A percentile compares a stretch with the other conserved stretches of the same genome.
phyloP scores from a whole-genome alignment of 2,113 vertebrate species.

The Vanacampus margaritifer region DNA sequence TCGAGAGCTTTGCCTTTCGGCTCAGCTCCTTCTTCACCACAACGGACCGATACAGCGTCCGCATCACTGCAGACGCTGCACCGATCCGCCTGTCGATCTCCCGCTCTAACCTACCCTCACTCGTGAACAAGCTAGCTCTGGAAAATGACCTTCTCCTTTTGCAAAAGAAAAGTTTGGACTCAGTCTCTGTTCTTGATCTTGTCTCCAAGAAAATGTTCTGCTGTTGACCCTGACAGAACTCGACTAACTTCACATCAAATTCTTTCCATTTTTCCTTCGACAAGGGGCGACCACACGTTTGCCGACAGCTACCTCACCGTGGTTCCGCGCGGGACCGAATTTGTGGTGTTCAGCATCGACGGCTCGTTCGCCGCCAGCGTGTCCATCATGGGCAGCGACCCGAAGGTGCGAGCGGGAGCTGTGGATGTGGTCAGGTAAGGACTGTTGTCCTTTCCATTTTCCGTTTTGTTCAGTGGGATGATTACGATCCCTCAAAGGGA shows the following conservation, averaged over 20 bases:
- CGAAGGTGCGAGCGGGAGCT: slow-evolving; percentile 93
- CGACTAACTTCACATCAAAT: background rate
- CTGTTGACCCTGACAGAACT: too few relatives aligned
- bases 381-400: slow-evolving; percentile 99
- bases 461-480: background rate
- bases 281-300: slow-evolving; percentile 91
- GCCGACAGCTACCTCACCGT: slow-evolving; percentile 94
- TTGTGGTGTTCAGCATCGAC: slow-evolving; percentile 97
- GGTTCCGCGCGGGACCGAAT: slow-evolving; percentile 86
- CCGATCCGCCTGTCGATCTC: too few relatives aligned
- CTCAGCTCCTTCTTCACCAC: too few relatives aligned
- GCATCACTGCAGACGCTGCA: too few relatives aligned
- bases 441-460: background rate
- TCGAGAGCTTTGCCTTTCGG: too few relatives aligned
- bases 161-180: too few relatives aligned
- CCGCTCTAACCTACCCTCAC: too few relatives aligned
- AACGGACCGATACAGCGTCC: too few relatives aligned
- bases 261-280: background rate
- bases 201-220: too few relatives aligned
- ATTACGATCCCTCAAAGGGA: background rate
- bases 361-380: slow-evolving; percentile 97
- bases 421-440: slow-evolving; percentile 95
- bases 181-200: too few relatives aligned
- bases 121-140: too few relatives aligned
- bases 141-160: too few relatives aligned